These are phyloP conservation scores for Thumatha senex DNA, from an alignment of 2,888 invertebrate genomes.

Conservation along the genomic window DNA sequence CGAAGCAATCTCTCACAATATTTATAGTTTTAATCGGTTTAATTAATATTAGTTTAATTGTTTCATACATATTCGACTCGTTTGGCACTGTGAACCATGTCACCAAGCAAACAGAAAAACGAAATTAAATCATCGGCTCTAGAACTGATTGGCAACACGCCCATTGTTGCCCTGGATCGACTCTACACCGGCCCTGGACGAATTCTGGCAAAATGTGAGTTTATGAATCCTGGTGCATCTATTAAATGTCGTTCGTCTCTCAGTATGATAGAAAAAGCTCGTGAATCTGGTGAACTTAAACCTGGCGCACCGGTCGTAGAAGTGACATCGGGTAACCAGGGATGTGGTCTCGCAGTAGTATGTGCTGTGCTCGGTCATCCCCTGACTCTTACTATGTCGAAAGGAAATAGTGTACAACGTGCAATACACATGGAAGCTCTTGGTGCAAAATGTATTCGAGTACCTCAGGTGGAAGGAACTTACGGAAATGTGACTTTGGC, in stretches of 20 bases:
- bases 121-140: constrained; percentile 73
- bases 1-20: constrained; percentile 19
- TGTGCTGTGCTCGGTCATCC: constrained; percentile 73
- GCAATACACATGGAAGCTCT: constrained; percentile 77
- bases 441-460: constrained; percentile 67
- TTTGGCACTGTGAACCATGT: constrained; percentile 15
- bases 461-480: constrained; percentile 73
- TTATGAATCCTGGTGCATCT: constrained; percentile 76
- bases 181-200: constrained; percentile 69
- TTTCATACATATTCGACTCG: no score
- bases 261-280: constrained; percentile 64
- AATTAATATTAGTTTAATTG: no score
- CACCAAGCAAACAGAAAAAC: constrained; percentile 45
- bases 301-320: constrained; percentile 67
- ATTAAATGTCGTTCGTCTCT: constrained; percentile 73
- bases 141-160: constrained; percentile 74
- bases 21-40: constrained; percentile 8
- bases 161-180: constrained; percentile 73
- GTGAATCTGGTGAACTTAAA: constrained; percentile 54
- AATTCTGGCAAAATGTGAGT: constrained; percentile 75
- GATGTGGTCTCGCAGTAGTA: constrained; percentile 73
- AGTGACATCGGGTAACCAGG: constrained; percentile 76
- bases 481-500: constrained; percentile 72
- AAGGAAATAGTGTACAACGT: constrained; percentile 71
- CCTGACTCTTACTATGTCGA: constrained; percentile 71